Percentiles rank a stretch among this genome's conserved stretches.
These are phyloP conservation scores for Lemur catta DNA, from an alignment of 2,797 vertebrate species.

Conservation along the genomic window DNA sequence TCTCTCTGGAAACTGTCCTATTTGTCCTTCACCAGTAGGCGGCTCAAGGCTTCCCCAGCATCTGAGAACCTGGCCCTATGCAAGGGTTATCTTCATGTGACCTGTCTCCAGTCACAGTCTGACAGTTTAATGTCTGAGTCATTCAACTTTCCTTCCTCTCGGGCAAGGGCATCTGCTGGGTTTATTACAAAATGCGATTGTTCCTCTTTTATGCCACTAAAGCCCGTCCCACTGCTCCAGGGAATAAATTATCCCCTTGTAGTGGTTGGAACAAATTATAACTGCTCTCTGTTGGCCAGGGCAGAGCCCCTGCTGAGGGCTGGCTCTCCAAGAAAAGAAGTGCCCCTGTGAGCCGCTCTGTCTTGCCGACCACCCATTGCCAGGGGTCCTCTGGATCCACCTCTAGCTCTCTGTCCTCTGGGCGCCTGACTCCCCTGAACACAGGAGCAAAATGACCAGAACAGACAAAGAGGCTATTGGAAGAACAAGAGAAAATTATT, in stretches of 20 bases:
- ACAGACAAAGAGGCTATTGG: background rate
- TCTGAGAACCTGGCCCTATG: background rate
- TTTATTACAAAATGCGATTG: slow-evolving; percentile 20
- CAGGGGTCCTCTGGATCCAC: background rate
- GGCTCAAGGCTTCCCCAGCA: background rate
- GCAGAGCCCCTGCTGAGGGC: background rate
- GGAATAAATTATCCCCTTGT: slow-evolving; percentile 11
- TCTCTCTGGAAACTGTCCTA: background rate
- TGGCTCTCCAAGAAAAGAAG: background rate
- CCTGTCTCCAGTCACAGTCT: background rate
- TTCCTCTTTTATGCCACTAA: background rate
- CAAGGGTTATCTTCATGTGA: slow-evolving; percentile 9
- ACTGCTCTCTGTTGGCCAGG: background rate
- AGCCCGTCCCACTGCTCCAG: background rate
- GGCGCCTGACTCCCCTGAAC: background rate
- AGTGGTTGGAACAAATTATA: slow-evolving; percentile 9
- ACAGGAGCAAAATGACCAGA: background rate
- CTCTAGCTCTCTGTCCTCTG: background rate
- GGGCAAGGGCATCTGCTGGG: background rate
- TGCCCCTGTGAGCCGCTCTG: background rate
- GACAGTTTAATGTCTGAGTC: slow-evolving; percentile 34
- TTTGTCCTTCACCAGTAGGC: background rate
- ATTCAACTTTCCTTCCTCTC: background rate
- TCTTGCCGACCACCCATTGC: background rate
- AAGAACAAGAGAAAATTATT: slow-evolving; percentile 24